Conservation (phyloP, 1,140 invertebrate genomes). For the Plodia interpunctella region DNA sequence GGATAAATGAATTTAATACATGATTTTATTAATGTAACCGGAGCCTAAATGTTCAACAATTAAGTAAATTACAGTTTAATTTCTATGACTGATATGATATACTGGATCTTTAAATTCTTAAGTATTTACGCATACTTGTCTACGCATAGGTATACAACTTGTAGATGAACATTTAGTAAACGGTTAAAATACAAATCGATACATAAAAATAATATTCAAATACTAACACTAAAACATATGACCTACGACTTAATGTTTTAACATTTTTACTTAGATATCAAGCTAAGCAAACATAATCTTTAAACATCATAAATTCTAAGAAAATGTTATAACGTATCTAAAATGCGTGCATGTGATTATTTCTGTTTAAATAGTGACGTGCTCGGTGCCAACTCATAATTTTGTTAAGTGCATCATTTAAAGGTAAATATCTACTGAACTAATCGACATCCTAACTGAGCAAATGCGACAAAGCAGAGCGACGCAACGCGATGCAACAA, state of each 20-base stretch:
- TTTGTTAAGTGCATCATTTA: not conserved
- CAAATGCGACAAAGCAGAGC: too few species aligned
- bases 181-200: not conserved
- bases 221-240: not conserved
- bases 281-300: not conserved
- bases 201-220: not conserved
- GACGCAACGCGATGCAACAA: too few species aligned
- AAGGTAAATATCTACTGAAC: constrained; percentile 1
- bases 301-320: constrained; percentile 2
- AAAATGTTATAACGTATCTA: not conserved
- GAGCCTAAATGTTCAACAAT: not conserved
- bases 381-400: not conserved
- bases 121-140: too few species aligned
- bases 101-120: too few species aligned
- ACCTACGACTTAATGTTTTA: not conserved
- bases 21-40: not conserved
- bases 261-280: not conserved
- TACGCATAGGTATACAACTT: too few species aligned
- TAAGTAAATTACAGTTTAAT: not conserved
- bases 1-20: too few species aligned
- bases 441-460: too few species aligned
- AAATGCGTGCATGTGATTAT: not conserved
- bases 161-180: not conserved
- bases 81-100: too few species aligned
- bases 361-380: not conserved